Evolutionary conservation across 2,113 vertebrate genomes (phyloP), one percentile per base, ranked within the genome.

Genomic region (Argyrosomus japonicus): DNA sequence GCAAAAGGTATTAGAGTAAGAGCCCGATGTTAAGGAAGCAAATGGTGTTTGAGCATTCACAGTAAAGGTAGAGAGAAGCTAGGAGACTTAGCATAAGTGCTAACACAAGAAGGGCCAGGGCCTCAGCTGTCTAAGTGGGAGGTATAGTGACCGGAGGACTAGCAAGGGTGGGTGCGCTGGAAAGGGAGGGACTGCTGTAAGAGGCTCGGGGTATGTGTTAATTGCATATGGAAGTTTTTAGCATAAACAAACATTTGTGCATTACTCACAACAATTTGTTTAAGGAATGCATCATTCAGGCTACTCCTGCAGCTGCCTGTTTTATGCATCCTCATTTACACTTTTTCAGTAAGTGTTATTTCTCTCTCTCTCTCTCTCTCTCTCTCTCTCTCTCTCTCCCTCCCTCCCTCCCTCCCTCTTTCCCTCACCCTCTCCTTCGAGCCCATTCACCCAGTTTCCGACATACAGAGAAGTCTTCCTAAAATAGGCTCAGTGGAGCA

Each of bases 151-250:
- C 89, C 76, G 13, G 74, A 86, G 67, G 75, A 83, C 84, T 77
- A 80, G 64, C 64, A 82, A 83, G 81, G 75, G 84, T 83, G 87
- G 84, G 78, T 88, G 75, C 5, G 2, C 70, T 77, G 80, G 17
- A 75, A 83, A 89, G 77, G 86, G 88, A 87, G 75, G 68, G 74
- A 43, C 79, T 79, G 78, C 75, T 77, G 67, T 77, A 79, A 84
- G 68, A 79, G 75, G 27, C 61, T 73, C 4, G 14, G 70, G 65
- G 68, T 76, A 79, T 83, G 86, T 88, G 87, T 89, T 89, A 85
- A 91, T 91, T 91, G 81, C 88, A 87, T 82, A 74, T 89, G 90
- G 81, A 91, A 74, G 84, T 86, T 88, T 89, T 86, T 63, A 86
- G 47, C 43, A 68, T 82, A 43, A 82, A 86, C 72, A 88, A 91